Percentiles rank a stretch among this genome's conserved stretches.
These are phyloP conservation scores for Patagioenas fasciata DNA, from an alignment of 2,113 vertebrate species.

Conservation along the genomic window DNA sequence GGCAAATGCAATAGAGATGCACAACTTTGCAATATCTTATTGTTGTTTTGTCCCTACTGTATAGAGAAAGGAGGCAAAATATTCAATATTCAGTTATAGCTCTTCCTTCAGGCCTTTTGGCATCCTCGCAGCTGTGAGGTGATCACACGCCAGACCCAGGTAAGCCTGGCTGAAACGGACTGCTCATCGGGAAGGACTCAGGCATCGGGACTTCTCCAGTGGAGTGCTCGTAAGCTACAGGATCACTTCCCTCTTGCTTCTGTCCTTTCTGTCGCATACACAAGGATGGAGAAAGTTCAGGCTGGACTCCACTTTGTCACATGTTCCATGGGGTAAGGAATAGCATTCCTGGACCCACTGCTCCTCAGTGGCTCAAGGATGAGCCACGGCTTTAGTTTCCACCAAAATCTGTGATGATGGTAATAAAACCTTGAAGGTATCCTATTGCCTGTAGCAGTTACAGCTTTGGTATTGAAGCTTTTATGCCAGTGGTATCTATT, in stretches of 20 bases:
- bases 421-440: not conserved
- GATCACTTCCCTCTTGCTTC: not conserved
- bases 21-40: not conserved
- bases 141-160: not conserved
- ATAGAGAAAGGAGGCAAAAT: not conserved
- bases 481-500: not conserved
- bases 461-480: not conserved
- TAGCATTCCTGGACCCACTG: not conserved
- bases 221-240: fast-evolving
- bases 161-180: not conserved
- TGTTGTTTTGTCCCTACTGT: not conserved
- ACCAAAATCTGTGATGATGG: not conserved
- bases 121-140: not conserved
- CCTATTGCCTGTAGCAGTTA: not conserved
- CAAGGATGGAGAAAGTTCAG: not conserved
- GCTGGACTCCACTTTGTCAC: not conserved
- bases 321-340: not conserved
- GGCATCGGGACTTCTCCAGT: not conserved
- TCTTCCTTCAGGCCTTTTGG: not conserved
- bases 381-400: not conserved
- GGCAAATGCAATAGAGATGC: not conserved
- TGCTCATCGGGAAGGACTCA: not conserved
- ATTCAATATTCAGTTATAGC: not conserved
- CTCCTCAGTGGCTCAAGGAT: not conserved
- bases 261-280: not conserved